phyloP scores from a whole-genome alignment of 2,113 vertebrate species.

The Lagenorhynchus albirostris region DNA sequence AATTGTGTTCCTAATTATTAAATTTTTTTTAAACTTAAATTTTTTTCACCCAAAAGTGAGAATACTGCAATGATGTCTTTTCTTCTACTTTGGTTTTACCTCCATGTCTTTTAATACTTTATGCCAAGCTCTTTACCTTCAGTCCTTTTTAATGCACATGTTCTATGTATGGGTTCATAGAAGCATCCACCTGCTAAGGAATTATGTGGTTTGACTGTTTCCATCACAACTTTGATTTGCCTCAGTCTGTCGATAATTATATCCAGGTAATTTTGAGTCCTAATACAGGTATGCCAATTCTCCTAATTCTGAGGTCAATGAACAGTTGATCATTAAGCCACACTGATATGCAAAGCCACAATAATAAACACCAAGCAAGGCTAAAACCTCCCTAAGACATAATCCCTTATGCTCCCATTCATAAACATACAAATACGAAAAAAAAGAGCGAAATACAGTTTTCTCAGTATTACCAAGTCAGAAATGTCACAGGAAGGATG shows the following conservation, averaged over 20 bases:
- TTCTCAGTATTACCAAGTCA: not conserved
- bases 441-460: not conserved
- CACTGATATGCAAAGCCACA: not conserved
- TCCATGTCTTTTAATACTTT: not conserved
- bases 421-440: not conserved
- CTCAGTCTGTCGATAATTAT: not conserved
- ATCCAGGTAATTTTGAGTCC: not conserved
- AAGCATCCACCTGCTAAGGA: not conserved
- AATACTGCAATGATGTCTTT: not conserved
- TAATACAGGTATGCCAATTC: not conserved
- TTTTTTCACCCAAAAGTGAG: not conserved
- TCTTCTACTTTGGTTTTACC: not conserved
- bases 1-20: not conserved
- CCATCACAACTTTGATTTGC: not conserved
- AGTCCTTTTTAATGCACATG: not conserved
- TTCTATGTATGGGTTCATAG: not conserved
- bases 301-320: not conserved
- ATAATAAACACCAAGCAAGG: not conserved
- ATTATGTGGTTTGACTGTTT: not conserved
- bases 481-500: not conserved
- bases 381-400: not conserved
- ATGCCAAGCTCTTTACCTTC: no score
- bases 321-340: not conserved
- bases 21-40: not conserved
- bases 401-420: not conserved